Percentiles rank a stretch among this genome's conserved stretches.
Evolutionary conservation across 2,797 vertebrate genomes (phyloP).

Genomic region (Pipistrellus pipistrellus): DNA sequence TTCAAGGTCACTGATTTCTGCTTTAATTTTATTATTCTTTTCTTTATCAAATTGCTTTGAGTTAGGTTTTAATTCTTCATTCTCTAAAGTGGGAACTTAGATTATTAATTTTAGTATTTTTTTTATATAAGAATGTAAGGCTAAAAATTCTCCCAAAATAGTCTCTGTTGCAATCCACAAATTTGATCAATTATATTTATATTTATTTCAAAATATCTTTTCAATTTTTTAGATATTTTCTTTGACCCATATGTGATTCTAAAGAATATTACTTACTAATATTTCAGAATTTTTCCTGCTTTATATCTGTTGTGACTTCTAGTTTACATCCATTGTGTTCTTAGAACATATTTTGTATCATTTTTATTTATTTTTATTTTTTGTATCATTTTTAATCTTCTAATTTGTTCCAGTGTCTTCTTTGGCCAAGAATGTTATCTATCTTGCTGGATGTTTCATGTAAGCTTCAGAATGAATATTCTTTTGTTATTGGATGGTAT

Average conservation of each 20-base stretch:
- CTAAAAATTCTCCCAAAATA: background rate
- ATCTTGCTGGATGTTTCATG: background rate
- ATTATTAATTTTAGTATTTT: background rate
- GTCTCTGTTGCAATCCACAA: background rate
- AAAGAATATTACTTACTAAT: background rate
- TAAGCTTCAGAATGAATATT: background rate
- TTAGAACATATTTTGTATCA: background rate
- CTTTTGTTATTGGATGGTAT: background rate
- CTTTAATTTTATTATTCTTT: background rate
- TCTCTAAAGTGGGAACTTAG: background rate
- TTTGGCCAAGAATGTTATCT: background rate
- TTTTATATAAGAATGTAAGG: background rate
- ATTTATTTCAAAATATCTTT: conserved; percentile 22
- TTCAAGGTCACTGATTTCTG: background rate
- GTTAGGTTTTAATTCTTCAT: background rate
- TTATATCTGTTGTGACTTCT: background rate
- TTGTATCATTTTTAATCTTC: background rate
- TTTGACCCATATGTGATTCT: background rate
- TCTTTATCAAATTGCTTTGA: background rate
- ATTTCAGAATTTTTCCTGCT: background rate
- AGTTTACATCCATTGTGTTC: background rate
- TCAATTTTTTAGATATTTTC: background rate
- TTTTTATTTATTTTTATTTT: background rate
- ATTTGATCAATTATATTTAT: background rate
- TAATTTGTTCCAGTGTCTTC: background rate